Conservation (phyloP, 2,888 invertebrate species). For the Panorpa germanica region DNA sequence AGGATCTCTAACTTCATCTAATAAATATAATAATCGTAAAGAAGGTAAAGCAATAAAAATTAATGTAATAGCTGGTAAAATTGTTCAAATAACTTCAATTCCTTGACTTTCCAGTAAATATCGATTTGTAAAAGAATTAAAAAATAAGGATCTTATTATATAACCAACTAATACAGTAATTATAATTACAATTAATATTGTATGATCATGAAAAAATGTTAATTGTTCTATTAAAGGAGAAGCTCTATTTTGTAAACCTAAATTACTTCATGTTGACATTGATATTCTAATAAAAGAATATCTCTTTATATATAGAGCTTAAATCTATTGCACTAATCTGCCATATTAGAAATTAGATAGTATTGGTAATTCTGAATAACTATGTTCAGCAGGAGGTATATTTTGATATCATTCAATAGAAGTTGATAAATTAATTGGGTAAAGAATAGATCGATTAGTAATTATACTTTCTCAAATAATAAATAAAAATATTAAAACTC, state of each 20-base stretch:
- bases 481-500: constrained; percentile 35
- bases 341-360: constrained; percentile 41
- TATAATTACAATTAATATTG: constrained; percentile 37
- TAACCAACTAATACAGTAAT: constrained; percentile 38
- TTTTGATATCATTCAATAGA: constrained; percentile 44
- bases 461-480: constrained; percentile 41
- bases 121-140: constrained; percentile 35
- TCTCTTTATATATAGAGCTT: constrained; percentile 44
- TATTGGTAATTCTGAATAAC: constrained; percentile 35
- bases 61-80: constrained; percentile 37
- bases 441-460: constrained; percentile 29
- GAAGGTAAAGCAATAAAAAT: constrained; percentile 43
- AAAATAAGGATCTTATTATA: constrained; percentile 31
- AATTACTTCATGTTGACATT: constrained; percentile 35
- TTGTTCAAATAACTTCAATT: constrained; percentile 46
- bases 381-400: constrained; percentile 35
- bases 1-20: constrained; percentile 40
- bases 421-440: constrained; percentile 27
- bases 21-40: constrained; percentile 34
- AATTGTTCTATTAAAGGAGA: constrained; percentile 47
- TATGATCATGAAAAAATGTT: constrained; percentile 41
- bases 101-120: constrained; percentile 34
- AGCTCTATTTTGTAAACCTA: constrained; percentile 36
- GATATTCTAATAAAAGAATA: constrained; percentile 36
- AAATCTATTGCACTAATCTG: constrained; percentile 42